Evolutionary conservation across 2,888 invertebrate genomes (phyloP).

Genomic region (Lottia gigantea): DNA sequence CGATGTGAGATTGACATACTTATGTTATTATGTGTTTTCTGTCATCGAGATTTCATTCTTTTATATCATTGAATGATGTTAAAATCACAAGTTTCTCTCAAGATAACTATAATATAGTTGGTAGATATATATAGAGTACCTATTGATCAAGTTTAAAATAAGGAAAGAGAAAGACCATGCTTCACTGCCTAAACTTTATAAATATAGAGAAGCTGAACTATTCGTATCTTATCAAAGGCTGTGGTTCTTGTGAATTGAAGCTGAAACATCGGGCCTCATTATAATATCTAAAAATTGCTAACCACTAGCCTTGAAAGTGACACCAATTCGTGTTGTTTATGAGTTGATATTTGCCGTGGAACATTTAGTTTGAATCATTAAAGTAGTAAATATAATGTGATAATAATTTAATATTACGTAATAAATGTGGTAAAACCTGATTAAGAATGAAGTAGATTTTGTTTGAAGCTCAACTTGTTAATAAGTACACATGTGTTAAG

Average conservation of each 20-base stretch:
- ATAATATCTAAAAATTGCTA: background rate
- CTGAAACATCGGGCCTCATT: background rate
- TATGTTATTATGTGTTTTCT: too few relatives aligned
- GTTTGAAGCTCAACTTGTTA: background rate
- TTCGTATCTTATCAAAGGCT: background rate
- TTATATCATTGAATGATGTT: too few relatives aligned
- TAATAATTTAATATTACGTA: background rate
- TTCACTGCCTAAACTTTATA: background rate
- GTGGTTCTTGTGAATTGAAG: background rate
- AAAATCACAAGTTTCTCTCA: too few relatives aligned
- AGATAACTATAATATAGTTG: too few relatives aligned
- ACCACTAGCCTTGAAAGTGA: too few relatives aligned
- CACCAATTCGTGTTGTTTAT: too few relatives aligned
- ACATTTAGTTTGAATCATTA: too few relatives aligned
- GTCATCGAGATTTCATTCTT: too few relatives aligned
- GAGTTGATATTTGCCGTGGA: too few relatives aligned
- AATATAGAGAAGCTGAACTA: background rate
- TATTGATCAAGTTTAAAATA: background rate
- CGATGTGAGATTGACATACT: too few relatives aligned
- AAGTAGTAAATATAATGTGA: too few relatives aligned
- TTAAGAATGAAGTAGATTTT: background rate
- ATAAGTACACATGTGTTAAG: background rate
- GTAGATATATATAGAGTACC: too few relatives aligned
- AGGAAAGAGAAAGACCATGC: background rate
- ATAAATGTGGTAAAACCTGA: constrained; percentile 4